phyloP scores from a whole-genome alignment of 2,113 vertebrate species.

The Nerophis ophidion region DNA sequence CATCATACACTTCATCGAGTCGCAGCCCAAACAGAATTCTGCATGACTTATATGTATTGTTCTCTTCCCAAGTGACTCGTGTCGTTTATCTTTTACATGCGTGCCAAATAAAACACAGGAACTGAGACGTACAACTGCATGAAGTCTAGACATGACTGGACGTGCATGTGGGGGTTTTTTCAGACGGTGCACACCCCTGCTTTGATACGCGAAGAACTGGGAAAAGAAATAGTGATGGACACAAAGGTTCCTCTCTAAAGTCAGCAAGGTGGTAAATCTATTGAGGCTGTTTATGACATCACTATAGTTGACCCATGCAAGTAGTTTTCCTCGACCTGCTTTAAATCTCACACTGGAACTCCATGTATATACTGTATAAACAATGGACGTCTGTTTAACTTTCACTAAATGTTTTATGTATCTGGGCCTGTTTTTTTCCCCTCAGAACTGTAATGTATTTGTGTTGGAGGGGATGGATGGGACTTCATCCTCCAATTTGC shows the following conservation, averaged over 20 bases:
- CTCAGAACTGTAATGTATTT: too few relatives aligned
- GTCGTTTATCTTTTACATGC: constrained; percentile 12
- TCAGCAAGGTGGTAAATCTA: not conserved
- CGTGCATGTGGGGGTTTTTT: constrained; percentile 37
- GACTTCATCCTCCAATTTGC: too few relatives aligned
- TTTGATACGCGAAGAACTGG: not conserved
- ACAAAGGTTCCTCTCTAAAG: not conserved
- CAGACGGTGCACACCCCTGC: constrained; percentile 10
- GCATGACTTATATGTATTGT: not conserved
- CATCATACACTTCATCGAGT: not conserved
- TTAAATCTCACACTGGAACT: not conserved
- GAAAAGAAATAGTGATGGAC: not conserved
- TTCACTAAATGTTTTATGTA: not conserved
- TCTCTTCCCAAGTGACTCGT: not conserved
- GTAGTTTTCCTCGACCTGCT: not conserved
- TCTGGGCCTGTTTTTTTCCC: too few relatives aligned
- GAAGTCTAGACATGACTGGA: constrained; percentile 32
- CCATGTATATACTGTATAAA: too few relatives aligned
- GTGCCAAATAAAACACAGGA: constrained; percentile 15
- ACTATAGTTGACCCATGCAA: not conserved
- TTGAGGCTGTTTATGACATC: not conserved
- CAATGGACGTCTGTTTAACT: not conserved
- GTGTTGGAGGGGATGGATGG: too few relatives aligned
- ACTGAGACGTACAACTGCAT: not conserved
- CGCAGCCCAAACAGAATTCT: constrained; percentile 14